Evolutionary conservation across 2,888 invertebrate species (phyloP).

Genomic region (Drosophila barbarae): DNA sequence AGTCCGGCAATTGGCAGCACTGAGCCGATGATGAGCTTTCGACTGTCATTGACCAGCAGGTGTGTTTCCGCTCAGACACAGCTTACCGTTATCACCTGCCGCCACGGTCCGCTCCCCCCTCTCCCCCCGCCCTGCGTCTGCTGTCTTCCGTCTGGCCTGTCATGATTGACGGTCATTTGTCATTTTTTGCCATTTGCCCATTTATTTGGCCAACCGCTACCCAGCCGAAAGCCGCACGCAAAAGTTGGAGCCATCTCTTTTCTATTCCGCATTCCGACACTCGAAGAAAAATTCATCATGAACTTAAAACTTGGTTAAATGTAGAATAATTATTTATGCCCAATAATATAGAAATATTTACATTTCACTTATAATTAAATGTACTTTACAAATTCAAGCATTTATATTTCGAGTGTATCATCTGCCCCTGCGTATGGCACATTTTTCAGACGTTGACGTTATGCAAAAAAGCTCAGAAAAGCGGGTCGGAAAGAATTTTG

Average conservation of each 20-base stretch:
- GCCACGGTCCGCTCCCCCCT: constrained; percentile 16
- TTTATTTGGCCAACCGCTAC: constrained; percentile 67
- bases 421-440: constrained; percentile 68
- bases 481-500: constrained; percentile 55
- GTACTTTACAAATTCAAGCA: not conserved
- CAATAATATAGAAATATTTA: not conserved
- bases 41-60: constrained; percentile 71
- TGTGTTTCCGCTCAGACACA: constrained; percentile 56
- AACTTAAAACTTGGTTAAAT: no score
- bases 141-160: constrained; percentile 63
- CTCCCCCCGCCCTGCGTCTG: not conserved
- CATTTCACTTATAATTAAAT: not conserved
- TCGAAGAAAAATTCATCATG: not conserved
- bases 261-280: not conserved
- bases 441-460: constrained; percentile 76
- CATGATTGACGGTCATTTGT: constrained; percentile 80
- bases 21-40: constrained; percentile 62
- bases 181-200: constrained; percentile 74
- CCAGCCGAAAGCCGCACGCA: constrained; percentile 63
- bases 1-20: constrained; percentile 16
- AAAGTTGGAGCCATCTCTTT: constrained; percentile 50
- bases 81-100: constrained; percentile 65
- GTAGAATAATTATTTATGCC: not conserved
- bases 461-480: constrained; percentile 55
- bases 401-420: not conserved